phyloP scores from a whole-genome alignment of 2,888 invertebrate genomes.

The Ochropacha duplaris region DNA sequence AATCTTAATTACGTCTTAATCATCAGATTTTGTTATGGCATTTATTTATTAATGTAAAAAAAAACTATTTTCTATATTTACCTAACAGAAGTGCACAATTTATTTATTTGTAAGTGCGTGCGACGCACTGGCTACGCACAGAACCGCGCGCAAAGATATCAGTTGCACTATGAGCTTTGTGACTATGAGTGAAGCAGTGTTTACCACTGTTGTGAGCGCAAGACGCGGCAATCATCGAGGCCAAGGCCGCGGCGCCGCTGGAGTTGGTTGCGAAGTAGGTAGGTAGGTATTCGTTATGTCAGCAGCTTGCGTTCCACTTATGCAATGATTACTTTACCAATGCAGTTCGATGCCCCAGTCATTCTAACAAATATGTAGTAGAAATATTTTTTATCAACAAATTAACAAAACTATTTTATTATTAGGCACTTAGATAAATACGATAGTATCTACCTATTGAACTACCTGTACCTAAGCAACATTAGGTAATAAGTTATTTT shows the following conservation, averaged over 20 bases:
- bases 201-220: constrained; percentile 28
- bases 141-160: constrained; percentile 43
- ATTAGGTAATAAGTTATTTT: too few species aligned
- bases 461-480: too few species aligned
- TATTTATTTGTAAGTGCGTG: neutral
- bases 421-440: too few species aligned
- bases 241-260: constrained; percentile 71
- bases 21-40: too few species aligned
- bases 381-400: neutral
- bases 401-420: neutral
- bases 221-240: constrained; percentile 52
- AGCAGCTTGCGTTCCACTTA: constrained; percentile 80
- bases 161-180: constrained; percentile 35
- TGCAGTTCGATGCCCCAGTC: constrained; percentile 71
- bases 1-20: too few species aligned
- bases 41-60: neutral
- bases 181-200: constrained; percentile 8
- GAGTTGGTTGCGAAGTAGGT: constrained; percentile 64
- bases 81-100: neutral
- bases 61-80: neutral
- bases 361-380: constrained; percentile 1
- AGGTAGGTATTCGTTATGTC: constrained; percentile 70
- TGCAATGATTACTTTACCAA: constrained; percentile 65
- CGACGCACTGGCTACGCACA: constrained; percentile 30
- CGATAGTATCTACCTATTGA: too few species aligned